phyloP scores from a whole-genome alignment of 2,888 invertebrate genomes.

The Tenthredo distinguenda region DNA sequence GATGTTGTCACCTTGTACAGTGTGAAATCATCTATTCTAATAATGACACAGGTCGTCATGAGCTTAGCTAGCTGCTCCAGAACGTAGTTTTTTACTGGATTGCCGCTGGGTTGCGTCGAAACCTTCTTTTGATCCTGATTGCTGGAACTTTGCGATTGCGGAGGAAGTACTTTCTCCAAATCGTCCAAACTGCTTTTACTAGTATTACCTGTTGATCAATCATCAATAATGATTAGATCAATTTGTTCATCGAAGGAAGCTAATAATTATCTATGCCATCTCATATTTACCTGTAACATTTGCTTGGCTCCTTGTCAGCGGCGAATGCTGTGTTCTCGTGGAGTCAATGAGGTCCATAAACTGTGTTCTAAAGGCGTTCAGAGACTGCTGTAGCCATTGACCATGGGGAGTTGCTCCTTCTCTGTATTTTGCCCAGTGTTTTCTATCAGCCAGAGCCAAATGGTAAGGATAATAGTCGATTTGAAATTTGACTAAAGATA shows the following conservation, averaged over 20 bases:
- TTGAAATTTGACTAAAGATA: slow-evolving; percentile 92
- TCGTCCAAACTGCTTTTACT: slow-evolving; percentile 66
- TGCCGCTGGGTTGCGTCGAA: slow-evolving; percentile 70
- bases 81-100: slow-evolving; percentile 84
- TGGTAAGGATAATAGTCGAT: slow-evolving; percentile 98
- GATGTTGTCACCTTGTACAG: slow-evolving; percentile 91
- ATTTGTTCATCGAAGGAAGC: neutral
- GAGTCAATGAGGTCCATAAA: slow-evolving; percentile 89
- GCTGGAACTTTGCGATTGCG: slow-evolving; percentile 64
- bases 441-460: slow-evolving; percentile 91
- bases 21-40: slow-evolving; percentile 95
- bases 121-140: slow-evolving; percentile 68
- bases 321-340: slow-evolving; percentile 79
- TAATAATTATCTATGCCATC: neutral
- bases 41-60: slow-evolving; percentile 94
- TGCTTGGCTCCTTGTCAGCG: slow-evolving; percentile 76
- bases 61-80: slow-evolving; percentile 89
- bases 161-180: slow-evolving; percentile 66
- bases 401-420: slow-evolving; percentile 90
- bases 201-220: slow-evolving; percentile 53
- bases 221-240: neutral
- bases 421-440: slow-evolving; percentile 92
- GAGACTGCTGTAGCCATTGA: slow-evolving; percentile 93
- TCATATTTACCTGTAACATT: slow-evolving; percentile 64
- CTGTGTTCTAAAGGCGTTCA: slow-evolving; percentile 88